These are phyloP conservation scores for Basileuterus tristriatus DNA, from an alignment of 2,797 vertebrate genomes.

Conservation along the genomic window DNA sequence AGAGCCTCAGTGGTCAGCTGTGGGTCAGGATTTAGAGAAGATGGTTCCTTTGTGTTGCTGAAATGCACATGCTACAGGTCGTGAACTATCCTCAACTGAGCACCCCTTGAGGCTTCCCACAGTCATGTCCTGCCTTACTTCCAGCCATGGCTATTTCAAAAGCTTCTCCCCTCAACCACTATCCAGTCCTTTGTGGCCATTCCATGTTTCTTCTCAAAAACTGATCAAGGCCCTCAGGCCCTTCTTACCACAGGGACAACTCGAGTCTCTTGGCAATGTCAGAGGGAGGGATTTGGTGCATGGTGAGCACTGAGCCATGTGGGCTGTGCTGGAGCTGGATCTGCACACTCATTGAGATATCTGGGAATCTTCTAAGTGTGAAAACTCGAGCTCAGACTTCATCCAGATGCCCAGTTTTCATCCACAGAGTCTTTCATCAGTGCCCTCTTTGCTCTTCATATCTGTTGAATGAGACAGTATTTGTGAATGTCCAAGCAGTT, in stretches of 20 bases:
- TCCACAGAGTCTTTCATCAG: neutral
- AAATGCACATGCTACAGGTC: neutral
- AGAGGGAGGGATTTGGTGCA: neutral
- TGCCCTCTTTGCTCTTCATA: neutral
- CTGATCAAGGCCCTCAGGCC: neutral
- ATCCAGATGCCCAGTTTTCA: neutral
- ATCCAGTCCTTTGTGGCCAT: neutral
- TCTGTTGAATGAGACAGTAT: neutral
- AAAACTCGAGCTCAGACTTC: neutral
- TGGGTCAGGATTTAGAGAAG: neutral
- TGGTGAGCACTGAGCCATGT: neutral
- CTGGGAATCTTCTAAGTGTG: neutral
- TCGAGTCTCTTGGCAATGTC: neutral
- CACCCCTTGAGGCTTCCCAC: neutral
- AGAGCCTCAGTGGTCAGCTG: neutral
- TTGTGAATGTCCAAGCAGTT: neutral
- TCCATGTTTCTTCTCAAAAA: neutral
- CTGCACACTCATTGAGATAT: neutral
- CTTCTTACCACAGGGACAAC: accelerated
- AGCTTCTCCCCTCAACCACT: neutral
- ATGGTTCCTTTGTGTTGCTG: neutral
- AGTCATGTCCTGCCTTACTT: neutral
- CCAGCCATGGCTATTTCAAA: neutral
- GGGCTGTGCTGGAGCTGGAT: neutral
- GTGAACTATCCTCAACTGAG: neutral